Evolutionary conservation across 2,888 invertebrate species (phyloP).

Genomic region (Macrostomum cliftonense): DNA sequence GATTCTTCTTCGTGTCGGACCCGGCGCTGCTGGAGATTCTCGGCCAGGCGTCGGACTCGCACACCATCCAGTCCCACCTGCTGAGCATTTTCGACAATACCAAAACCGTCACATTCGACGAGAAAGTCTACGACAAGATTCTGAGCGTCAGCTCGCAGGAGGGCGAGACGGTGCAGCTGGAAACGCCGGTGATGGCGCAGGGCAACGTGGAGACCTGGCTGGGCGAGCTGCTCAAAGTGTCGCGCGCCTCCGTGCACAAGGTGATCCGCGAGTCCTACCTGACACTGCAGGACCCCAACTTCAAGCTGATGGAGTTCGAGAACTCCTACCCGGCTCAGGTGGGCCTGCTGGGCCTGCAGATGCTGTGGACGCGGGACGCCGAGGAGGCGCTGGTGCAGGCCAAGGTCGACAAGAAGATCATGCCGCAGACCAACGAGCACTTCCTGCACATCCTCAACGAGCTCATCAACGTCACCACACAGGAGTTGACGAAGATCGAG

Average conservation of each 20-base stretch:
- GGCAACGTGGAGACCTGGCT: constrained; percentile 72
- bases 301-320: constrained; percentile 63
- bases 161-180: constrained; percentile 60
- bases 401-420: constrained; percentile 73
- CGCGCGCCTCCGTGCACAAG: constrained; percentile 69
- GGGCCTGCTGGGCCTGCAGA: constrained; percentile 74
- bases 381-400: constrained; percentile 74
- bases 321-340: constrained; percentile 87
- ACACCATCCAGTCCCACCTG: constrained; percentile 53
- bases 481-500: constrained; percentile 71
- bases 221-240: constrained; percentile 63
- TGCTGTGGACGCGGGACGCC: constrained; percentile 87
- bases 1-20: constrained; percentile 40
- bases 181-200: constrained; percentile 53
- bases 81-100: constrained; percentile 90
- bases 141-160: constrained; percentile 75
- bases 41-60: constrained; percentile 39
- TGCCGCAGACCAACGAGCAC: constrained; percentile 79
- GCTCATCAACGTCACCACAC: constrained; percentile 78
- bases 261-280: constrained; percentile 66
- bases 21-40: constrained; percentile 38
- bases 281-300: constrained; percentile 64
- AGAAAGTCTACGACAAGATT: constrained; percentile 87
- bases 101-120: constrained; percentile 69
- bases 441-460: constrained; percentile 77